These are phyloP conservation scores for Dolichotis patagonum DNA, from an alignment of 2,113 vertebrate species.

Conservation along the genomic window DNA sequence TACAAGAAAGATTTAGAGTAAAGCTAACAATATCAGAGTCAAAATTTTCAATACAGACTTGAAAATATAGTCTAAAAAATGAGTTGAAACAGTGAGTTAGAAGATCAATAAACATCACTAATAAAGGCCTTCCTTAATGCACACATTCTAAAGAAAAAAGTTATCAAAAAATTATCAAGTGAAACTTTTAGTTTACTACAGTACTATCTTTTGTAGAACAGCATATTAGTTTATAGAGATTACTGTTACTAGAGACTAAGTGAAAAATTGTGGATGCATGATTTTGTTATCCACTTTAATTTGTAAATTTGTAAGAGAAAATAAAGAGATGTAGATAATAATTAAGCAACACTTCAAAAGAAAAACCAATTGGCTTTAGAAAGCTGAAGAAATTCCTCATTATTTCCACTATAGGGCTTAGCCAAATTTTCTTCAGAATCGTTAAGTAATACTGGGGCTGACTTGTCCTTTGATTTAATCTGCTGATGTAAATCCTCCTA, in stretches of 20 bases:
- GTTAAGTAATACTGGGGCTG: not conserved
- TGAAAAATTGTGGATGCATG: not conserved
- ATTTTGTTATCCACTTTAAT: constrained; percentile 46
- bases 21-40: not conserved
- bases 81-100: not conserved
- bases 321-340: constrained; percentile 44
- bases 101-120: not conserved
- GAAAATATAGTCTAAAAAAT: not conserved
- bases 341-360: constrained; percentile 49
- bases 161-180: not conserved
- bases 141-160: not conserved
- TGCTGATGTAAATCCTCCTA: not conserved
- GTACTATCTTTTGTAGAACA: not conserved
- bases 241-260: not conserved
- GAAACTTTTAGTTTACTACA: constrained; percentile 41
- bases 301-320: constrained; percentile 39
- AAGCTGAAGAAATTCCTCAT: constrained; percentile 22
- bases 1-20: not conserved
- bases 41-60: not conserved
- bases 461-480: constrained; percentile 21
- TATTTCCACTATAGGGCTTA: not conserved
- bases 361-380: constrained; percentile 27
- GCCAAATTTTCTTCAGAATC: not conserved
- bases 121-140: not conserved
- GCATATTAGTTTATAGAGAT: constrained; percentile 22